phyloP scores from a whole-genome alignment of 2,888 invertebrate genomes.

The Colletes collaris region DNA sequence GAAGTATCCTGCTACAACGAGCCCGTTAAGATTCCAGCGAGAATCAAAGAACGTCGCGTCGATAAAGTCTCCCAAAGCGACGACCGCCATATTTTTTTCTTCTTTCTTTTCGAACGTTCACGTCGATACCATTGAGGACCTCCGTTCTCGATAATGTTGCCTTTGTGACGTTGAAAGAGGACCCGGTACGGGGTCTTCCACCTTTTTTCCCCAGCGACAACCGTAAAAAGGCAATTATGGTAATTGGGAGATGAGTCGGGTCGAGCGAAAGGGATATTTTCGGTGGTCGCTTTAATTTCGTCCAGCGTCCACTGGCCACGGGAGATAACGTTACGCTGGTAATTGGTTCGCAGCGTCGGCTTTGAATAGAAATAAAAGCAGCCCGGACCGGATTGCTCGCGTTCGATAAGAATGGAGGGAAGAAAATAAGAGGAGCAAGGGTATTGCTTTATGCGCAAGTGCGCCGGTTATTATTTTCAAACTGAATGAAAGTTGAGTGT shows the following conservation, averaged over 20 bases:
- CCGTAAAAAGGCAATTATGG: conserved; percentile 51
- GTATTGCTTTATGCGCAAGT: neutral
- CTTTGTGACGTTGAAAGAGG: conserved; percentile 9
- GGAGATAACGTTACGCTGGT: conserved; percentile 23
- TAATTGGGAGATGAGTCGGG: conserved; percentile 34
- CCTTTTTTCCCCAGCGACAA: neutral
- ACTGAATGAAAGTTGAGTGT: too few species aligned
- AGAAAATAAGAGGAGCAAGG: neutral
- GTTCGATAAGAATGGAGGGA: neutral
- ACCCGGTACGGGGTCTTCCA: too few species aligned
- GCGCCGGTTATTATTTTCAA: too few species aligned
- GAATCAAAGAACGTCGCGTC: conserved; percentile 51
- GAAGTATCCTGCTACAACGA: neutral
- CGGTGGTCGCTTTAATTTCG: conserved; percentile 29
- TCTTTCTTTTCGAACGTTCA: neutral
- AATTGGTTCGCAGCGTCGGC: conserved; percentile 26
- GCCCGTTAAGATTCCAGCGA: conserved; percentile 47
- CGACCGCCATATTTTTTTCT: neutral
- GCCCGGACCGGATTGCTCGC: neutral
- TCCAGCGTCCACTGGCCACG: neutral
- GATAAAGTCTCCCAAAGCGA: conserved; percentile 20
- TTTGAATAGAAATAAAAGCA: neutral
- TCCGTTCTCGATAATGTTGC: conserved; percentile 18
- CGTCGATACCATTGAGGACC: conserved; percentile 9
- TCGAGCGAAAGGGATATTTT: conserved; percentile 18